Evolutionary conservation across 2,797 vertebrate genomes (phyloP).

Genomic region (Hylomyscus alleni): DNA sequence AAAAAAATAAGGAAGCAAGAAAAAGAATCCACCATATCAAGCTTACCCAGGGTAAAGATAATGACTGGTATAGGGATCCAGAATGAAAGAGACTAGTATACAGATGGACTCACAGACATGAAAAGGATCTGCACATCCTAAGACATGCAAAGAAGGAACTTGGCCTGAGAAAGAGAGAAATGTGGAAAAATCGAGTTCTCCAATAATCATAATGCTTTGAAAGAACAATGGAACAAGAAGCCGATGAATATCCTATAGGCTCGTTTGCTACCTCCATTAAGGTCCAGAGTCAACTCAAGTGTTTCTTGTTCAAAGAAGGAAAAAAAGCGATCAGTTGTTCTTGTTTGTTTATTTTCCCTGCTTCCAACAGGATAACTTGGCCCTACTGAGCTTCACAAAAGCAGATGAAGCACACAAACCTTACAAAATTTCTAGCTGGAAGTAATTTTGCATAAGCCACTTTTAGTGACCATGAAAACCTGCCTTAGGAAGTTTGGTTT

Average conservation of each 20-base stretch:
- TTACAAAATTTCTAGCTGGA: not conserved
- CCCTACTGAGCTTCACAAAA: slow-evolving; percentile 20
- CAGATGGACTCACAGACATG: not conserved
- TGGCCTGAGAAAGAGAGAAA: not conserved
- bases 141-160: not conserved
- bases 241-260: not conserved
- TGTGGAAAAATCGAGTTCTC: not conserved
- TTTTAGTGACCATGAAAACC: slow-evolving; percentile 11
- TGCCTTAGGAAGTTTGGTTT: not conserved
- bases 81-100: not conserved
- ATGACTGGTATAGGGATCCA: not conserved
- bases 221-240: not conserved
- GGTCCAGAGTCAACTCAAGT: not conserved
- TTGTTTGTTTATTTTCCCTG: not conserved
- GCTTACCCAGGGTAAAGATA: not conserved
- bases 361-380: not conserved
- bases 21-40: not conserved
- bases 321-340: not conserved
- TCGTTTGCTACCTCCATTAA: not conserved
- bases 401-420: not conserved
- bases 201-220: not conserved
- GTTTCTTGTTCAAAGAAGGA: slow-evolving; percentile 4
- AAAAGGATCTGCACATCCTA: not conserved
- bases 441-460: not conserved
- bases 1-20: not conserved